Evolutionary conservation across 2,113 vertebrate genomes (phyloP), one percentile per base, ranked within the genome.

Genomic region (Oncorhynchus clarkii): DNA sequence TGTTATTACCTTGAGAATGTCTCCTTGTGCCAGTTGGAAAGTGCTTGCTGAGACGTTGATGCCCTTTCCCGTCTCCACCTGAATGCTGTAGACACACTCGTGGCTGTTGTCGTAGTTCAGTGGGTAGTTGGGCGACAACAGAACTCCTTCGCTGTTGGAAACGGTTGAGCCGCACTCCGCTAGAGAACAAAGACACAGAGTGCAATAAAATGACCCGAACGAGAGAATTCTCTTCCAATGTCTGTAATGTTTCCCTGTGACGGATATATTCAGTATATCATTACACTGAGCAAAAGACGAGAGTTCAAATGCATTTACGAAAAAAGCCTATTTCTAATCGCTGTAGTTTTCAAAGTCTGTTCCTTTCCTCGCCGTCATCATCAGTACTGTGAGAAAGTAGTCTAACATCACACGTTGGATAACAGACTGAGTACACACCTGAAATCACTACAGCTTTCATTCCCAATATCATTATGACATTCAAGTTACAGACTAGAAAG

Each of bases 61-160:
- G 80, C 98, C 98, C 88, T 98, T 99, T 67, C 98, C 98, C 80
- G 95, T 94, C 94, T 98, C 95, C 70, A 99, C 97, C 80, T 98
- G 96, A 88, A 99, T 96, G 87, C 96, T 99, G 87, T 99, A 99
- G 87, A 99, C 97, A 83, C 98, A 99, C 86, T 99, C 98, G 60
- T 99, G 93, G 84, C 91, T 92, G 90, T 93, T 93, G 79, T 93
- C 93, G 2, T 95, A 95, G 84, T 88, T 90, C 86, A 84, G 79
- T 6, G 94, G 94, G 72, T 93, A 95, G 88, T 95, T 95, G 16
- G 94, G 94, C 0, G 94, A 94, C 84, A 95, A 80, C 81, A 95
- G 88, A 34, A 91, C 85, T 12, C 94, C 94, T 5, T 93, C 85
- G 9, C 91, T 94, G 82, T 90, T 91, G 74, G 89, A 90, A 54